Conservation (phyloP, 2,797 vertebrate species). For the Gambusia yucatana region DNA sequence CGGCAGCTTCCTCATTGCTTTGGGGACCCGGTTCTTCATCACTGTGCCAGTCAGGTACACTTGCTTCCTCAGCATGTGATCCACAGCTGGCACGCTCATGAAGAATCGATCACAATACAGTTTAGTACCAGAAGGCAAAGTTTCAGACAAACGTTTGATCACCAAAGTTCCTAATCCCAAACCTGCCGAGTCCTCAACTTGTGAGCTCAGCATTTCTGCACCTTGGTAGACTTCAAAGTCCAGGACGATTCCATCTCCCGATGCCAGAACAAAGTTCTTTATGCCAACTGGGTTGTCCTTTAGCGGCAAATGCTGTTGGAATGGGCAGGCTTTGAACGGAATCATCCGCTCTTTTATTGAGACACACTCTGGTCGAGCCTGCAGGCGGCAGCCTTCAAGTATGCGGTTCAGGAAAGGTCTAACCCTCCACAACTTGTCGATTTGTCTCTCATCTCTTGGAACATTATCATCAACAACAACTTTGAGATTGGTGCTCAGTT, state of each 20-base stretch:
- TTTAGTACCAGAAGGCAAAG: slow-evolving; percentile 9
- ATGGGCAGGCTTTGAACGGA: background rate
- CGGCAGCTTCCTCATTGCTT: background rate
- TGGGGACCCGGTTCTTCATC: background rate
- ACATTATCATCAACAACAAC: background rate
- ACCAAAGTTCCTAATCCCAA: slow-evolving; percentile 14
- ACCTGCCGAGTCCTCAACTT: background rate
- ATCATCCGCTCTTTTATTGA: background rate
- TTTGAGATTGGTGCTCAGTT: background rate
- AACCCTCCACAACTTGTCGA: background rate
- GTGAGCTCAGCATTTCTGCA: background rate
- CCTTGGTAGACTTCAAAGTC: slow-evolving; percentile 7
- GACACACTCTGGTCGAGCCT: background rate
- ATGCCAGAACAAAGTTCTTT: background rate
- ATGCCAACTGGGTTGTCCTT: slow-evolving; percentile 1
- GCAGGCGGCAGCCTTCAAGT: background rate
- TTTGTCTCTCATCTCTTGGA: background rate
- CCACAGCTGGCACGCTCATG: background rate
- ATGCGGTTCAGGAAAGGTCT: slow-evolving; percentile 4
- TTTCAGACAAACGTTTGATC: background rate
- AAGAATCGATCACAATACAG: slow-evolving; percentile 11
- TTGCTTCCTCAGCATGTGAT: slow-evolving; percentile 5
- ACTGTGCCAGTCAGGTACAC: slow-evolving; percentile 6
- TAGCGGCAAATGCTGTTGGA: background rate
- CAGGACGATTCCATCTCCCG: background rate